These are phyloP conservation scores for Leptinotarsa defecta DNA, from an alignment of 1,140 invertebrate species.

Conservation along the genomic window DNA sequence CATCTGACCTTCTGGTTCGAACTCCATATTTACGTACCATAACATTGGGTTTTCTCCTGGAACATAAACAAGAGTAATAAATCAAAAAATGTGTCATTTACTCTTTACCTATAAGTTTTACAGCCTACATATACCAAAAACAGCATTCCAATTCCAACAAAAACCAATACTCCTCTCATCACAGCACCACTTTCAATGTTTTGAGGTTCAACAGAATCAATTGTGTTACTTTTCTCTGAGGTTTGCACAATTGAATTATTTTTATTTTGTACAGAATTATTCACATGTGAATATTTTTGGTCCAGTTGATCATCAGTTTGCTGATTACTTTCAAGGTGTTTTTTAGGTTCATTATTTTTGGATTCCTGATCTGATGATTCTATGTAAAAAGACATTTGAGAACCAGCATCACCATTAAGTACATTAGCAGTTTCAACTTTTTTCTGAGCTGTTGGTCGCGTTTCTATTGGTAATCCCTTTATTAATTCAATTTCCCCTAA, in stretches of 20 bases:
- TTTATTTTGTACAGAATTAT: constrained; percentile 1
- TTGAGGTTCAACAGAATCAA: not conserved
- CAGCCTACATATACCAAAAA: constrained; percentile 59
- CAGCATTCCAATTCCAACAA: constrained; percentile 57
- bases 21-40: constrained; percentile 63
- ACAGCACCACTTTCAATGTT: constrained; percentile 54
- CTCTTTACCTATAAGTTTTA: constrained; percentile 58
- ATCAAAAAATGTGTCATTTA: not conserved
- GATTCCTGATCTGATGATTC: no score
- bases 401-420: no score
- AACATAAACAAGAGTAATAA: constrained; percentile 29
- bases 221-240: not conserved
- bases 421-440: no score
- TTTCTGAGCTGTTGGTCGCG: no score
- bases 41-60: constrained; percentile 51
- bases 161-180: constrained; percentile 59
- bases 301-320: not conserved
- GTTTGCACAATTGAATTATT: not conserved
- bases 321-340: no score
- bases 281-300: not conserved
- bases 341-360: no score
- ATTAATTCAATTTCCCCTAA: no score
- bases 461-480: not conserved
- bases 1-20: constrained; percentile 60
- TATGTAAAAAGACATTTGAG: no score